phyloP scores from a whole-genome alignment of 2,888 invertebrate genomes.

The Chromoteleia sp. region DNA sequence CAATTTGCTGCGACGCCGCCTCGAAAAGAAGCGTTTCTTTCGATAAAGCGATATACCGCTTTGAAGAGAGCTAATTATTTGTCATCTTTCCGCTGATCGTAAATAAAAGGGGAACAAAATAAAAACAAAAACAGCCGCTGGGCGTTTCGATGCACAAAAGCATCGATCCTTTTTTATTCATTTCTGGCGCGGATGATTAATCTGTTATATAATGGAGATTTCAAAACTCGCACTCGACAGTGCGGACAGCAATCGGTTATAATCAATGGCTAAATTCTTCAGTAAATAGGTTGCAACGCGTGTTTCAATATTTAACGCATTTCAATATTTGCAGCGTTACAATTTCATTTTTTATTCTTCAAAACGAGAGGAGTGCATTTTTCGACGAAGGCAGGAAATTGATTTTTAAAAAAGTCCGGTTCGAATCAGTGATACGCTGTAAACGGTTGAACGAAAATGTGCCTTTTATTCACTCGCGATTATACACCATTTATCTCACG shows the following conservation, averaged over 20 bases:
- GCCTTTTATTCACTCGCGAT: not conserved
- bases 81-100: too few species aligned
- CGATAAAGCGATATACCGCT: constrained; percentile 8
- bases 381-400: constrained; percentile 1
- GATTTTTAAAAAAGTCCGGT: constrained; percentile 3
- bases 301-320: too few species aligned
- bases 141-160: too few species aligned
- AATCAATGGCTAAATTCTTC: constrained; percentile 3
- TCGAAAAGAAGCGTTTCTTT: constrained; percentile 9
- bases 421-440: not conserved
- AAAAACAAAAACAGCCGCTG: too few species aligned
- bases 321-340: constrained; percentile 2
- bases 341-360: constrained; percentile 3
- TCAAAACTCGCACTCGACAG: not conserved
- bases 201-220: not conserved
- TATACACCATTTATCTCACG: constrained; percentile 1
- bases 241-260: constrained; percentile 3
- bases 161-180: too few species aligned
- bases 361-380: not conserved
- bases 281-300: constrained; percentile 10
- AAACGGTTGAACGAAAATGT: not conserved
- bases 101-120: too few species aligned
- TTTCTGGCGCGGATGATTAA: too few species aligned
- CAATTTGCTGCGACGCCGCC: constrained; percentile 33
- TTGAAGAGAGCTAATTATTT: constrained; percentile 12